Evolutionary conservation across 2,888 invertebrate genomes (phyloP).

Genomic region (Dusona sp.): DNA sequence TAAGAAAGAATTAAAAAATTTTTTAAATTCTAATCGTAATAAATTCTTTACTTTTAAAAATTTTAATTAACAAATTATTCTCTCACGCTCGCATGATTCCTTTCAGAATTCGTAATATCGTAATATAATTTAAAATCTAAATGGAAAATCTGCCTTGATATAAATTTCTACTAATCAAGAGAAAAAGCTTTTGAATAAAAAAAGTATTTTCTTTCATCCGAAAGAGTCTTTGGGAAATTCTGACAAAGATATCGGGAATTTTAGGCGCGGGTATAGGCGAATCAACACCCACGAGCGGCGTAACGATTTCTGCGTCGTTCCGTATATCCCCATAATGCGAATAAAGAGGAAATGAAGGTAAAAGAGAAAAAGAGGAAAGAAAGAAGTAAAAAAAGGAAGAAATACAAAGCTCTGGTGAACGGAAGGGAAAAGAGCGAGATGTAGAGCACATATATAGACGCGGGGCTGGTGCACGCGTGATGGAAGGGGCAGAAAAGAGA

Average conservation of each 20-base stretch:
- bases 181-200: not conserved
- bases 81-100: too few species aligned
- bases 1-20: not conserved
- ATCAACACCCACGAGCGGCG: conserved; percentile 34
- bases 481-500: conserved; percentile 71
- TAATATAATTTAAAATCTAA: fast-evolving
- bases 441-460: conserved; percentile 6
- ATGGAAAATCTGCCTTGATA: not conserved
- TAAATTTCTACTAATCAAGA: not conserved
- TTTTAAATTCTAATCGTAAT: too few species aligned
- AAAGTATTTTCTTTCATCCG: not conserved
- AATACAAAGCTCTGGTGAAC: conserved; percentile 58
- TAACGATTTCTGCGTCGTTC: conserved; percentile 26
- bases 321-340: conserved; percentile 44
- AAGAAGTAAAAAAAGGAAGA: conserved; percentile 38
- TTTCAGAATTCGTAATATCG: not conserved
- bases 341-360: conserved; percentile 54
- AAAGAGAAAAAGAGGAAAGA: conserved; percentile 20
- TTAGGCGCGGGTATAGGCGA: not conserved
- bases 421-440: conserved; percentile 59
- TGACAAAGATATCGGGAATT: not conserved
- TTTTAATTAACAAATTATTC: too few species aligned
- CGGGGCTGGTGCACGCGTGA: conserved; percentile 53
- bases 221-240: not conserved
- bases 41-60: too few species aligned